Conservation (phyloP, 53 echinoderm and acorn worm species). For the Stichopus horrens region DNA sequence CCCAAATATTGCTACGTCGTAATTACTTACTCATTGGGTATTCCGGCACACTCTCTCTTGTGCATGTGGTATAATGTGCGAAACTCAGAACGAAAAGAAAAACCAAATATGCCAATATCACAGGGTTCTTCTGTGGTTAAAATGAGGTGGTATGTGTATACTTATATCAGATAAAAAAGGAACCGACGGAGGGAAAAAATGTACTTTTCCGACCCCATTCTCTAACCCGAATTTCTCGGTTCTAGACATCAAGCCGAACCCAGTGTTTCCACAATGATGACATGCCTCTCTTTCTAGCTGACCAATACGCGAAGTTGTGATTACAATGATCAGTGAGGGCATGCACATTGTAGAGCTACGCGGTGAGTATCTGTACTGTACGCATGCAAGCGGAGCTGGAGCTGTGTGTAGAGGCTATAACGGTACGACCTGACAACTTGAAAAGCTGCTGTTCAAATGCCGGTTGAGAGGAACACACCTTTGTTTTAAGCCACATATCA, state of each 20-base stretch:
- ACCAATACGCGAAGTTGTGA: slow-evolving; percentile 10
- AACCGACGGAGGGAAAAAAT: too few species aligned
- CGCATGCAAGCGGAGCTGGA: not conserved
- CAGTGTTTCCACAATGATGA: not conserved
- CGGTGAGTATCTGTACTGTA: not conserved
- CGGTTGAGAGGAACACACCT: slow-evolving; percentile 35
- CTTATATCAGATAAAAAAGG: too few species aligned
- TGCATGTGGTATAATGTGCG: too few species aligned
- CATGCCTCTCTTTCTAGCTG: not conserved
- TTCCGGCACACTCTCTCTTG: too few species aligned
- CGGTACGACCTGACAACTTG: not conserved
- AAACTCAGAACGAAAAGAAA: too few species aligned
- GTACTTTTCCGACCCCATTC: too few species aligned
- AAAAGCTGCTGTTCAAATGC: slow-evolving; percentile 13
- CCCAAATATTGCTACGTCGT: too few species aligned
- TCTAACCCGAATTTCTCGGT: too few species aligned
- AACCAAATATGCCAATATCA: too few species aligned
- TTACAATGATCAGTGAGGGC: not conserved
- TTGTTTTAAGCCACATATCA: slow-evolving; percentile 3
- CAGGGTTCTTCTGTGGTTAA: too few species aligned
- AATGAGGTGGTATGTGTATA: too few species aligned
- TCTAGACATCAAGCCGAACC: not conserved
- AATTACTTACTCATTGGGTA: too few species aligned
- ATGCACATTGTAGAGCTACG: not conserved
- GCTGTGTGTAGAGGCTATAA: not conserved